phyloP scores from a whole-genome alignment of 1,140 invertebrate genomes.

The Ylistrum balloti region DNA sequence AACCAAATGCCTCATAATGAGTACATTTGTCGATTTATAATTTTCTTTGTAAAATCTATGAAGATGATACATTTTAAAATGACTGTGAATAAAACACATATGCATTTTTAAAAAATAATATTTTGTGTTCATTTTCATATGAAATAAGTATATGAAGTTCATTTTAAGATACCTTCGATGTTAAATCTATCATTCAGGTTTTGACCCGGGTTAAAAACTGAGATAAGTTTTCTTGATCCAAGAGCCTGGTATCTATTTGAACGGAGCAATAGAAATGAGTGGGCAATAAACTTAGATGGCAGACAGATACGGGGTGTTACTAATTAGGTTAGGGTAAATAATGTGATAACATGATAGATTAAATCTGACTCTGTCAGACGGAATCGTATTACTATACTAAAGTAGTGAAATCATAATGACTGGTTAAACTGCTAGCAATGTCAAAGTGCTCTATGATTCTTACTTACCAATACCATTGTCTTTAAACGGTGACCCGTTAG shows the following conservation, averaged over 20 bases:
- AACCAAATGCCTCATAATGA: too few relatives aligned
- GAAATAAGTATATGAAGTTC: too few relatives aligned
- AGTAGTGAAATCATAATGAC: not conserved
- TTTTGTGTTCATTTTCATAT: too few relatives aligned
- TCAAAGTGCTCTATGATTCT: not conserved
- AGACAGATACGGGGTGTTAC: not conserved
- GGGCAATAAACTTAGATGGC: not conserved
- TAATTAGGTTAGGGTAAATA: slow-evolving; percentile 13
- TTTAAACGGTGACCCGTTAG: not conserved
- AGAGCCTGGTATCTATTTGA: slow-evolving; percentile 2
- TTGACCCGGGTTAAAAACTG: too few relatives aligned
- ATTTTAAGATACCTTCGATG: too few relatives aligned
- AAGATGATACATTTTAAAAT: too few relatives aligned
- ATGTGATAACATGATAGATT: slow-evolving; percentile 20
- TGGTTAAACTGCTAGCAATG: not conserved
- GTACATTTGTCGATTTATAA: too few relatives aligned
- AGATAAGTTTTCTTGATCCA: not conserved
- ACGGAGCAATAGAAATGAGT: not conserved
- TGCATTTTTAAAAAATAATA: too few relatives aligned
- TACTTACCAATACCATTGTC: not conserved
- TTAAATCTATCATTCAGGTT: too few relatives aligned
- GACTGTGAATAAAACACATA: too few relatives aligned
- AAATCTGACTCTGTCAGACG: not conserved
- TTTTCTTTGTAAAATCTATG: too few relatives aligned
- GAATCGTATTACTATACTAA: not conserved